Base-by-base conservation (phyloP, 2,797 vertebrate genomes). In the Acomys russatus region DNA sequence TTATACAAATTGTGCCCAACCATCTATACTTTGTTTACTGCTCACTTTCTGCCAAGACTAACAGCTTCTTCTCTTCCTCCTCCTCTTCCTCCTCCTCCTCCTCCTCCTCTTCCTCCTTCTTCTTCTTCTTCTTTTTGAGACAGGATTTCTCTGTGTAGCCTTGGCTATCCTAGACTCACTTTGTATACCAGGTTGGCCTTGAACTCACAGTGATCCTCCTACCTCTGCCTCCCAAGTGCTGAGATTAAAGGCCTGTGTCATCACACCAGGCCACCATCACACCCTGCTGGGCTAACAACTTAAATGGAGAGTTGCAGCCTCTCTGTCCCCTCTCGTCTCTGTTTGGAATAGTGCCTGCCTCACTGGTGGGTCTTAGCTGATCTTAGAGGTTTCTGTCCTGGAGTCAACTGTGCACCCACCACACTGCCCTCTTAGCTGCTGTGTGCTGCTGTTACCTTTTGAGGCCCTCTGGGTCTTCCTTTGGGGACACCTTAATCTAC, bases 11-110 rank as follows among this genome's bases (percentile, higher is more conserved):
- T 49, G 28, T 15, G 77, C 25, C 44, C 70, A 74, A 23, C 33
- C 18, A 2, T 17, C 59, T 6, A 11, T 1, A 30, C 25, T 78
- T 94, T 30, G 76, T 68, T 83, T 59, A 51, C 51, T 63, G 49
- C 59, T 74, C 95, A 66, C 84, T 92, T 68, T 90, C 25, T 59
- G 66, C 63, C 35, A 51, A n/a, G 86, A 35, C 44, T 30, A n/a
- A 54, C 35, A 78, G 30, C 44, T 89, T 28, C 49, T 66, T 44
- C 44, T 44, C 44, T 44, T 44, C 44, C 4, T 44, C 44, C 4
- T 44, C 44, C 4, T 44, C 44, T 44, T 44, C 44, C 4, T 44
- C 44, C 4, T 44, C 44, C 4, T 44, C 44, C 4, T 44, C 44
- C 4, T 44, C 44, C 4, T 44, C 44, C 4, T 44, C 44, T 44